A percentile compares a stretch with the other conserved stretches of the same genome.
phyloP scores from a whole-genome alignment of 2,888 invertebrate species.

The Epinotia ramella region DNA sequence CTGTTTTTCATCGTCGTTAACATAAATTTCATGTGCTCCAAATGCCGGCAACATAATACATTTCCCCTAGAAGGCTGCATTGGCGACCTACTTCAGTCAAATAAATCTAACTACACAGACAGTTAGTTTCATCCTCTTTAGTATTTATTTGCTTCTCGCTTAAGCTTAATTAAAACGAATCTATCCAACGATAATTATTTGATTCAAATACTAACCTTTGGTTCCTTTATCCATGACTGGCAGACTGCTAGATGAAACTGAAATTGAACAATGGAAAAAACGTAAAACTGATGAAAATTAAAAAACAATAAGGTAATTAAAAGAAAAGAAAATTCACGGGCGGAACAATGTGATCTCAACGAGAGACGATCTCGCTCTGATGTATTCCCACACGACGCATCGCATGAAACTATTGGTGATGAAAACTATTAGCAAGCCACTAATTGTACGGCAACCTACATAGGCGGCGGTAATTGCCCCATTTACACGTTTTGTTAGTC shows the following conservation, averaged over 20 bases:
- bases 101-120: conserved; percentile 64
- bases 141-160: conserved; percentile 48
- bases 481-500: conserved; percentile 85
- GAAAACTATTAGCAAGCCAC: conserved; percentile 83
- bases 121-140: conserved; percentile 56
- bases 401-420: conserved; percentile 78
- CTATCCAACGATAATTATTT: conserved; percentile 10
- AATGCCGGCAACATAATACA: conserved; percentile 60
- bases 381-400: conserved; percentile 64
- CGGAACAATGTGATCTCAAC: conserved; percentile 65
- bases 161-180: conserved; percentile 33
- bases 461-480: conserved; percentile 82
- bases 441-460: conserved; percentile 84
- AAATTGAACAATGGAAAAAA: conserved; percentile 48
- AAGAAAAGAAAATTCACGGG: conserved; percentile 48
- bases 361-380: conserved; percentile 76
- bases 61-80: conserved; percentile 66
- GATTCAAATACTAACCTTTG: conserved; percentile 45
- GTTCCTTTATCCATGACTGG: conserved; percentile 38
- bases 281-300: conserved; percentile 43
- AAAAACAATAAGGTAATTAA: conserved; percentile 44
- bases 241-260: conserved; percentile 47
- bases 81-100: conserved; percentile 65
- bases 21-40: conserved; percentile 67
- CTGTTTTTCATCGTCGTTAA: conserved; percentile 61